Conservation (phyloP, 2,888 invertebrate species). For the Lamellibrachia satsuma region DNA sequence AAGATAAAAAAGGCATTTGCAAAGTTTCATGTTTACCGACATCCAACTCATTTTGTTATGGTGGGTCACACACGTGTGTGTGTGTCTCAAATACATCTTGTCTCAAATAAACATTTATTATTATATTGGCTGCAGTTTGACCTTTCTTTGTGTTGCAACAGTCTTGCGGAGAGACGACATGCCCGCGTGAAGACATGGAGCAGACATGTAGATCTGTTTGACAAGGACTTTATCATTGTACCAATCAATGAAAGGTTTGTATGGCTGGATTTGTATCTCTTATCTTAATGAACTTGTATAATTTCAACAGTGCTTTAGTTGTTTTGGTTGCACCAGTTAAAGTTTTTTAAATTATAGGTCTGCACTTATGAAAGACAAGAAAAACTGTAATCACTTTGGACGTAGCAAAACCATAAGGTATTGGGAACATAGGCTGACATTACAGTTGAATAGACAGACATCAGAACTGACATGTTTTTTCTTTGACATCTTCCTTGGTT, state of each 20-base stretch:
- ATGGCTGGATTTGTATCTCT: not conserved
- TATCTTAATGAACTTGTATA: not conserved
- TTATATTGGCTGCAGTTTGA: not conserved
- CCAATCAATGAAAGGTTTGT: slow-evolving; percentile 94
- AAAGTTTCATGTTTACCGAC: no score
- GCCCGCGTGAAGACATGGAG: slow-evolving; percentile 95
- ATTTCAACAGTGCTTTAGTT: not conserved
- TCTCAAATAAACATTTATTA: not conserved
- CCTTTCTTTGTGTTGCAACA: slow-evolving; percentile 33
- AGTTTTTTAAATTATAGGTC: no score
- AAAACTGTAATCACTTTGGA: not conserved
- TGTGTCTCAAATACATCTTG: no score
- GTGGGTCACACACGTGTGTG: no score
- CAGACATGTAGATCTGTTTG: slow-evolving; percentile 93
- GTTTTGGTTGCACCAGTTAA: not conserved
- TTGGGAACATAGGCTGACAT: not conserved
- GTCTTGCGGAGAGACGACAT: slow-evolving; percentile 75
- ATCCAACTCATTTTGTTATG: no score
- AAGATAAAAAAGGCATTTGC: no score
- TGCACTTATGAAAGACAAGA: not conserved
- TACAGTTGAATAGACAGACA: not conserved
- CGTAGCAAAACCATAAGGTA: no score
- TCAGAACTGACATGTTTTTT: not conserved
- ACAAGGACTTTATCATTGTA: slow-evolving; percentile 94
- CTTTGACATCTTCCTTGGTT: no score